Conservation (phyloP, 1,140 invertebrate genomes). For the Leptopilina boulardi region DNA sequence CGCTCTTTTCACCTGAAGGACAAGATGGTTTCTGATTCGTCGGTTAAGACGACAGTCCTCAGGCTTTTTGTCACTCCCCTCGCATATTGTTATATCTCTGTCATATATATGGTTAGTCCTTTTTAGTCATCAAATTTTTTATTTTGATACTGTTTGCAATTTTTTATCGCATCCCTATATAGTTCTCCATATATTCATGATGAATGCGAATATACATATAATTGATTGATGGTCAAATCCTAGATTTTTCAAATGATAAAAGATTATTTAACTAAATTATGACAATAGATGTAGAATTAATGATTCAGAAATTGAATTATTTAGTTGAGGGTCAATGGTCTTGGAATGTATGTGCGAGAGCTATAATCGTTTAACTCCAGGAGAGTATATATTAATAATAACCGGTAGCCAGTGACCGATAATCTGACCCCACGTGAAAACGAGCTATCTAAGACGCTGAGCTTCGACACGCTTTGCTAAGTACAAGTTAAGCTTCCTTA, state of each 20-base stretch:
- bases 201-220: too few species aligned
- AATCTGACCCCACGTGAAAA: slow-evolving; percentile 20
- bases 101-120: too few species aligned
- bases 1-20: slow-evolving; percentile 62
- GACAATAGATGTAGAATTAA: not conserved
- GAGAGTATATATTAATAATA: slow-evolving; percentile 41
- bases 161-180: too few species aligned
- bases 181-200: too few species aligned
- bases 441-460: not conserved
- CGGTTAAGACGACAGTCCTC: slow-evolving; percentile 59
- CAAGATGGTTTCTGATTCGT: slow-evolving; percentile 63
- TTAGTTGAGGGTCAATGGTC: not conserved
- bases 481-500: slow-evolving; percentile 23
- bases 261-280: not conserved
- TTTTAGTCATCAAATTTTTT: too few species aligned
- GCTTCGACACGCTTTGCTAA: slow-evolving; percentile 25
- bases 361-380: slow-evolving; percentile 36
- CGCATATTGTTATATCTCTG: slow-evolving; percentile 48
- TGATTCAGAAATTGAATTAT: slow-evolving; percentile 1
- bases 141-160: too few species aligned
- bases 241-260: too few species aligned
- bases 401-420: slow-evolving; percentile 42
- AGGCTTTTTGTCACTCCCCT: slow-evolving; percentile 59
- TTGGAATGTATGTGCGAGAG: slow-evolving; percentile 23
- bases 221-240: too few species aligned